Percentiles rank a stretch among this genome's conserved stretches.
Conservation (phyloP, 1,140 invertebrate genomes). For the Ectropis grisescens region DNA sequence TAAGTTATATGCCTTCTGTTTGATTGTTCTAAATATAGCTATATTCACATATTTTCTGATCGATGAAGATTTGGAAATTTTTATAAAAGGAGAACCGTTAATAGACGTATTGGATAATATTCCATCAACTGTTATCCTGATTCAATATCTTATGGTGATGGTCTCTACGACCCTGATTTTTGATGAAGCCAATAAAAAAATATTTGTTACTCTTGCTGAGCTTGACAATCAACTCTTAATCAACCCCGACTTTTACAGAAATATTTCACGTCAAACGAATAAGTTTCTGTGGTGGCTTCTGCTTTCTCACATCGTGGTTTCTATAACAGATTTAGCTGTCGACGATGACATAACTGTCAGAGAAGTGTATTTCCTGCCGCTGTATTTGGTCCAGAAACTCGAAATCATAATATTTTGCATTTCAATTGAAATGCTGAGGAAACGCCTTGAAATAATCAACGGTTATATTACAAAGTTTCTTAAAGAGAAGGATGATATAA, state of each 20-base stretch:
- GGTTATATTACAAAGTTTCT: conserved; percentile 23
- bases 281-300: too few species aligned
- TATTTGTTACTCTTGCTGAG: conserved; percentile 20
- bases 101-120: too few species aligned
- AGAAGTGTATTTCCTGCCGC: too few species aligned
- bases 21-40: too few species aligned
- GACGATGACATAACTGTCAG: too few species aligned
- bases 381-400: conserved; percentile 31
- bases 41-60: too few species aligned
- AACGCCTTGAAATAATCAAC: conserved; percentile 29
- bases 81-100: too few species aligned
- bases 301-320: too few species aligned
- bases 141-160: conserved; percentile 21
- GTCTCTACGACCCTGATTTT: conserved; percentile 16
- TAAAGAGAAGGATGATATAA: conserved; percentile 14
- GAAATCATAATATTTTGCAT: conserved; percentile 29
- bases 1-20: too few species aligned
- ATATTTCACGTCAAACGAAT: conserved; percentile 9
- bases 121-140: conserved; percentile 16
- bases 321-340: too few species aligned
- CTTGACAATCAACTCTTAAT: conserved; percentile 26
- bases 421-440: conserved; percentile 22
- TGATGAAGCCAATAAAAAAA: conserved; percentile 15
- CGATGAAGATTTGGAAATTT: too few species aligned
- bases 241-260: conserved; percentile 21